Base-by-base conservation (phyloP, 2,797 vertebrate genomes). In the Siniperca obscura region DNA sequence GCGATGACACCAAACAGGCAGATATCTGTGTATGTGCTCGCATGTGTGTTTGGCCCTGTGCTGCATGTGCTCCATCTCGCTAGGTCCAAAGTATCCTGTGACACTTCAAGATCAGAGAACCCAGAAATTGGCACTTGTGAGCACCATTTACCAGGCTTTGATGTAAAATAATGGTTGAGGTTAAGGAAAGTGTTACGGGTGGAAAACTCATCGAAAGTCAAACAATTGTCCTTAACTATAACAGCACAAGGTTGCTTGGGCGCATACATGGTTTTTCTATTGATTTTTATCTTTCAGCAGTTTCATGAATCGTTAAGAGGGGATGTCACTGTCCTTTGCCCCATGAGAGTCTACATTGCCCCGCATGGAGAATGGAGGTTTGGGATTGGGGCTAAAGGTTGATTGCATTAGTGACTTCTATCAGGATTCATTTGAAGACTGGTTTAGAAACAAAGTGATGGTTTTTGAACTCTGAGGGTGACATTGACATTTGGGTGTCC, bases 321-420 rank as follows among this genome's bases (percentile, higher is more conserved):
- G 13, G 21, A 30, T 83, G 89, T 78, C 84, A 73, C 76, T 88
- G 84, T 92, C 87, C 91, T 87, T 83, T 92, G 90, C 74, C 84
- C 89, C 83, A 72, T 71, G 78, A 30, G 73, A 80, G 85, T 70
- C 82, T 76, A 81, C 73, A 7, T 70, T 7, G 76, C 17, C 74
- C 86, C 61, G 12, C 76, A 14, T 78, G 68, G 53, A 87, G 83
- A 91, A 76, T 76, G 70, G 85, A 85, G 88, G 81, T 76, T 83
- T 88, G 85, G 87, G 82, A 91, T 87, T 89, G 90, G 88, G 90
- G 90, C 83, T 79, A 81, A 92, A 91, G 92, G 92, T 91, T 93
- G 90, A 94, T 92, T 90, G 89, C 81, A 91, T 94, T 93, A 93
- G 91, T 85, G 90, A 90, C 91, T 93, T 91, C 90, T 90, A 90